A percentile compares a stretch with the other conserved stretches of the same genome.
These are phyloP conservation scores for Drosophila pseudotalamancana DNA, from an alignment of 2,888 invertebrate species.

Conservation along the genomic window DNA sequence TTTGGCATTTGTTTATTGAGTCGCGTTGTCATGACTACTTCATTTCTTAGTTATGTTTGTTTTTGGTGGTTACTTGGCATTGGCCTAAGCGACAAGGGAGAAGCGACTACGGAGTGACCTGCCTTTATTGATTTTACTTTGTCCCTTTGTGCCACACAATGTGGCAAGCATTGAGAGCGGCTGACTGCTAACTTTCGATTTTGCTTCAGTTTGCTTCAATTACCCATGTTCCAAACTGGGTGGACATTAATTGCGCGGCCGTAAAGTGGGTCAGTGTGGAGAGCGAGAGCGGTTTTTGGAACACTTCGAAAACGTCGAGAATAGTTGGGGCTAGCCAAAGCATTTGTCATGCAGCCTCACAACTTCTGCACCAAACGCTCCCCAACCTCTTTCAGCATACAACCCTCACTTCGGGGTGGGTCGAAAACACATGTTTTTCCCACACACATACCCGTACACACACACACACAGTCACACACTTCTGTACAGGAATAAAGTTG, in stretches of 20 bases:
- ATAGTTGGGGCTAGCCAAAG: slow-evolving; percentile 25
- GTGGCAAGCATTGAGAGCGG: slow-evolving; percentile 50
- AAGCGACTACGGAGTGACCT: slow-evolving; percentile 30
- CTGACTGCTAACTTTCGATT: slow-evolving; percentile 70
- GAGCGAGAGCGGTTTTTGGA: slow-evolving; percentile 3
- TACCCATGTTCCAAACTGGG: slow-evolving; percentile 28
- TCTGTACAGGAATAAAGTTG: slow-evolving; percentile 40
- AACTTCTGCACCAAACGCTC: slow-evolving; percentile 33
- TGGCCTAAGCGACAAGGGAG: slow-evolving; percentile 52
- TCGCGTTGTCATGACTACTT: slow-evolving; percentile 62
- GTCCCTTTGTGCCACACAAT: slow-evolving; percentile 49
- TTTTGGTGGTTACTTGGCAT: slow-evolving; percentile 76
- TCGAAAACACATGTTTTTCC: slow-evolving; percentile 68
- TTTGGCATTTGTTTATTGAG: slow-evolving; percentile 67
- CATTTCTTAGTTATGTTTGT: slow-evolving; percentile 40
- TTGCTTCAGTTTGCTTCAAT: slow-evolving; percentile 65
- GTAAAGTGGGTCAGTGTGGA: slow-evolving; percentile 63
- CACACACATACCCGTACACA: slow-evolving; percentile 29
- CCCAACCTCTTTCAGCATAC: background rate
- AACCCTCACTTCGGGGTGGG: slow-evolving; percentile 15
- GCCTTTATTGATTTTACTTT: slow-evolving; percentile 65
- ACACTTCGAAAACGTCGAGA: slow-evolving; percentile 9
- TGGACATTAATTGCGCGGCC: slow-evolving; percentile 63
- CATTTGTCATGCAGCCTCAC: slow-evolving; percentile 70
- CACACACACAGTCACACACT: slow-evolving; percentile 3